phyloP scores from a whole-genome alignment of 2,888 invertebrate genomes.

The Mythimna vitellina region DNA sequence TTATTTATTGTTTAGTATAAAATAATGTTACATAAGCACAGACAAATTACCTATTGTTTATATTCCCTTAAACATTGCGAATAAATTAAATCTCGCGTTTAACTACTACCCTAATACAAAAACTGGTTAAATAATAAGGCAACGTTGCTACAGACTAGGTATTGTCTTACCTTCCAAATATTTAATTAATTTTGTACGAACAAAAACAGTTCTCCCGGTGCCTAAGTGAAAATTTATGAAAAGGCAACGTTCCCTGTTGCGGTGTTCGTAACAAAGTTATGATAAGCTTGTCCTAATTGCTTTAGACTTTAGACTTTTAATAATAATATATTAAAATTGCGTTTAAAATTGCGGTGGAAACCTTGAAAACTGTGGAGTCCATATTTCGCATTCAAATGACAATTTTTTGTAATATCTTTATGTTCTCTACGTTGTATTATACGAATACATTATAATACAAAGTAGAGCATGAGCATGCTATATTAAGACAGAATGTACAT shows the following conservation, averaged over 20 bases:
- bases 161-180: slow-evolving; percentile 34
- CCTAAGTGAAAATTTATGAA: slow-evolving; percentile 15
- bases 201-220: slow-evolving; percentile 5
- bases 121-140: slow-evolving; percentile 1
- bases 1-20: too few species aligned
- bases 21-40: too few species aligned
- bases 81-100: neutral
- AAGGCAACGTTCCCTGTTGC: slow-evolving; percentile 22
- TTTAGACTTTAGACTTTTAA: slow-evolving; percentile 20
- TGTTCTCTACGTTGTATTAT: neutral
- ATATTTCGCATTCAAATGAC: too few species aligned
- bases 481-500: too few species aligned
- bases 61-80: neutral
- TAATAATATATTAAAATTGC: slow-evolving; percentile 11
- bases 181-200: slow-evolving; percentile 40
- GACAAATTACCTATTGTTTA: neutral
- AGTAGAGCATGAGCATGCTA: too few species aligned
- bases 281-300: slow-evolving; percentile 18
- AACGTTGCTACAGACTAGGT: neutral
- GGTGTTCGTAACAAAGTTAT: slow-evolving; percentile 34
- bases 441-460: too few species aligned
- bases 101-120: neutral
- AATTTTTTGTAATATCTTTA: too few species aligned
- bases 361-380: neutral
- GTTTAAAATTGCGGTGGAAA: neutral